A percentile compares a stretch with the other conserved stretches of the same genome.
Evolutionary conservation across 2,888 invertebrate genomes (phyloP).

Genomic region (Rosalia funebris): DNA sequence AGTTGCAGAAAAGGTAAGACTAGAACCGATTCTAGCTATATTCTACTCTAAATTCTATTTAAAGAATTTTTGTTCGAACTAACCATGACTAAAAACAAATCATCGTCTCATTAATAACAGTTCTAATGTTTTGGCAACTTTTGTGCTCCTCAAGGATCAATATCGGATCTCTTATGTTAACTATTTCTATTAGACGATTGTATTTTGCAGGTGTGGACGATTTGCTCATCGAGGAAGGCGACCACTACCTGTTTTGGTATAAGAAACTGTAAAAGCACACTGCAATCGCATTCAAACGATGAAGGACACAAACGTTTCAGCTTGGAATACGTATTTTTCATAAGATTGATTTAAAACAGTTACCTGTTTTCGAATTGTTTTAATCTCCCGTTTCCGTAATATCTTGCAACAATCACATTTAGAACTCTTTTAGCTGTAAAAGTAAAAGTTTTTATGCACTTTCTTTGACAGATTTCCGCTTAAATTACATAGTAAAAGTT

Average conservation of each 20-base stretch:
- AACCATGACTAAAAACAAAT: too few species aligned
- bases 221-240: conserved; percentile 85
- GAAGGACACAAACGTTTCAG: conserved; percentile 10
- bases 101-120: too few species aligned
- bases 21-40: too few species aligned
- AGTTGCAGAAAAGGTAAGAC: too few species aligned
- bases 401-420: too few species aligned
- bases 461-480: too few species aligned
- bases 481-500: background rate
- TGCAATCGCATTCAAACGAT: background rate
- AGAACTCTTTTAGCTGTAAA: too few species aligned
- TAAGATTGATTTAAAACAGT: background rate
- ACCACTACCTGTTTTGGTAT: conserved; percentile 92
- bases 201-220: conserved; percentile 83
- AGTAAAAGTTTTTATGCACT: too few species aligned
- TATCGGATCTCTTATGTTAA: background rate
- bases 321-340: background rate
- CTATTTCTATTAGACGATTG: conserved; percentile 27
- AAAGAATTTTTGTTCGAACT: too few species aligned
- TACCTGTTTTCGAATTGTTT: too few species aligned
- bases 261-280: conserved; percentile 78
- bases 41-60: too few species aligned
- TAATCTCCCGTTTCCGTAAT: too few species aligned
- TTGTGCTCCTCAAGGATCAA: background rate
- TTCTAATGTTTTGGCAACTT: background rate